Evolutionary conservation across 35 echinoderm and acorn worm genomes (phyloP), one percentile per base, ranked within the genome.

Genomic region (Eucidaris tribuloides): DNA sequence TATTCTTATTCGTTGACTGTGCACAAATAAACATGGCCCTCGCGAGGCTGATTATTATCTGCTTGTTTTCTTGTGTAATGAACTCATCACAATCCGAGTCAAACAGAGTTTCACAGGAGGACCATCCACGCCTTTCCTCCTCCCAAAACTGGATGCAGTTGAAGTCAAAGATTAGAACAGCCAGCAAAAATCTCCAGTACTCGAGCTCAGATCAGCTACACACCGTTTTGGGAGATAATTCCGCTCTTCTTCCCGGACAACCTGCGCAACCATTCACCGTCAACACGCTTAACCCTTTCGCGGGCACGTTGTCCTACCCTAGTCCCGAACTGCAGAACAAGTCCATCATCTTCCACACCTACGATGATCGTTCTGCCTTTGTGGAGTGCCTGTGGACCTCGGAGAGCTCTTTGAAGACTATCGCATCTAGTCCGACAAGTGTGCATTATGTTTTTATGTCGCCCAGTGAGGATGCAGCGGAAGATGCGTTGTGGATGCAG

Each of bases 351-450:
- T 79, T 96, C 39, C 92, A 96, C 40, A 42, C 83, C 4, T 91
- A 87, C 61, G 77, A 96, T 71, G 91, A 96, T 32, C 71, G 76
- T 9, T 96, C 92, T 31, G 92, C 64, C 1, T 87, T 96, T 44
- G 45, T 91, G 6, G 87, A 96, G 65, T 90, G 92, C 79, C 42
- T 96, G 44, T 96, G 92, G 92, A 96, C 87, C 9, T 86, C 82
- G 6, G 18, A 87, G 45, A 40, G 46, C 27, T 96, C 92, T 18
- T 65, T 96, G 31, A 32, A 81, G 24, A 76, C 92, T 2, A 43
- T 96, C 2, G 58, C 28, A 34, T 29, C 42, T n/a, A 82, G 71
- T 27, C 87, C 92, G 15, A 45, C 65, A 14, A 96, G 90, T 36
- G 81, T 79, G 1, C 87, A 90, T 35, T 86, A 86, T 58, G 66